A percentile compares a stretch with the other conserved stretches of the same genome.
These are phyloP conservation scores for Dryobota labecula DNA, from an alignment of 2,888 invertebrate species.

Conservation along the genomic window DNA sequence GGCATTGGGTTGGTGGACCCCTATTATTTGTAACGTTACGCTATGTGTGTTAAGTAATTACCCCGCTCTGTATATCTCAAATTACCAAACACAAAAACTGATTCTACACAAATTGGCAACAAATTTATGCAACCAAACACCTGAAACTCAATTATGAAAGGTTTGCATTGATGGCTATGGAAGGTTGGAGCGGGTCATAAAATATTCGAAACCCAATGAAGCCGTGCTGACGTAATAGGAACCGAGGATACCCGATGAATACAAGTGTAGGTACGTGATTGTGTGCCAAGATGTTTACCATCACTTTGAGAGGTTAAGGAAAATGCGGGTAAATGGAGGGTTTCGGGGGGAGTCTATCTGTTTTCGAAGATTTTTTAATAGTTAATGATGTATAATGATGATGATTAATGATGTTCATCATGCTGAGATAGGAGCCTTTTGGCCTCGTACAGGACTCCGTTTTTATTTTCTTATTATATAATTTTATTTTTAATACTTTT, in stretches of 20 bases:
- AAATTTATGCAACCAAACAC: constrained; percentile 15
- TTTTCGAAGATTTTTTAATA: constrained; percentile 12
- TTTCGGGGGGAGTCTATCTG: constrained; percentile 11
- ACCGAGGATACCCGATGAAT: constrained; percentile 25
- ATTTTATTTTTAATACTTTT: too few species aligned
- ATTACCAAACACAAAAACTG: neutral
- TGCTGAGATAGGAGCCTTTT: too few species aligned
- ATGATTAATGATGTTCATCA: too few species aligned
- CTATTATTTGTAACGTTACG: too few species aligned
- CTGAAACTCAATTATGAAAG: constrained; percentile 62
- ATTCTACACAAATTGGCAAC: neutral
- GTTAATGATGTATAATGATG: constrained; percentile 10
- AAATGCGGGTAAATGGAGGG: constrained; percentile 14
- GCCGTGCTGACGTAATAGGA: constrained; percentile 23
- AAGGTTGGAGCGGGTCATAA: constrained; percentile 43
- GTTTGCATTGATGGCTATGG: constrained; percentile 40
- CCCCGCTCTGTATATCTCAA: too few species aligned
- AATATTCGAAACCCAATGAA: constrained; percentile 59
- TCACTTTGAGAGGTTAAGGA: constrained; percentile 17
- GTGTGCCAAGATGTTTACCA: constrained; percentile 23
- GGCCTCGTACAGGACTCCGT: too few species aligned
- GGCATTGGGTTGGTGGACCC: too few species aligned
- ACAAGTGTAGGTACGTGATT: constrained; percentile 21
- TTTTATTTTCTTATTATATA: too few species aligned
- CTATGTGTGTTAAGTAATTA: too few species aligned